phyloP scores from a whole-genome alignment of 2,888 invertebrate genomes.

The Erannis defoliaria region DNA sequence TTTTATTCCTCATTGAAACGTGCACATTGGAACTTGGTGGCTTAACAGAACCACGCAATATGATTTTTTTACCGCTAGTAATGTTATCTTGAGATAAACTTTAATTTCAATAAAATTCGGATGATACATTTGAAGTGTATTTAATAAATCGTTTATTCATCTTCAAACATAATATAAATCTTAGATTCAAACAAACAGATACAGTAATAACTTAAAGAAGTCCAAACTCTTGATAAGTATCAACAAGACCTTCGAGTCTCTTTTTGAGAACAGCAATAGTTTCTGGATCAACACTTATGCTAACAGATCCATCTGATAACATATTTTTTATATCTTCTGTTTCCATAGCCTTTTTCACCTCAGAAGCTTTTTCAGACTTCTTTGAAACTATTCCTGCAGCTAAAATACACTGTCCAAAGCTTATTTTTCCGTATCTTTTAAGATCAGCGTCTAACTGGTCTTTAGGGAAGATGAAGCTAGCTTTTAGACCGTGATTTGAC shows the following conservation, averaged over 20 bases:
- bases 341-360: conserved; percentile 37
- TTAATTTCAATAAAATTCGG: too few relatives aligned
- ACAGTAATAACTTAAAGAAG: neutral
- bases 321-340: conserved; percentile 4
- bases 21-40: too few relatives aligned
- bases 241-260: conserved; percentile 43
- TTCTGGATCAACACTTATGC: conserved; percentile 1
- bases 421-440: conserved; percentile 46
- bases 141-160: too few relatives aligned
- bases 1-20: too few relatives aligned
- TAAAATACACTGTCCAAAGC: conserved; percentile 40
- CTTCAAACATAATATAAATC: too few relatives aligned
- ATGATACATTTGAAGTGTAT: too few relatives aligned
- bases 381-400: conserved; percentile 37
- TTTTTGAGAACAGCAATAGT: conserved; percentile 34
- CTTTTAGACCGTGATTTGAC: conserved; percentile 48
- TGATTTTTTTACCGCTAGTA: too few relatives aligned
- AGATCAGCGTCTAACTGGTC: conserved; percentile 53
- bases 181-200: neutral
- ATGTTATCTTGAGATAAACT: too few relatives aligned
- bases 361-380: conserved; percentile 46
- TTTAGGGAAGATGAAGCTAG: conserved; percentile 48
- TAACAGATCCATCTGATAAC: neutral
- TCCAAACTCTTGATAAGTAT: conserved; percentile 35
- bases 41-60: too few relatives aligned